Base-by-base conservation (phyloP, 2,113 vertebrate species). In the rat (Rattus norvegicus) region DNA sequence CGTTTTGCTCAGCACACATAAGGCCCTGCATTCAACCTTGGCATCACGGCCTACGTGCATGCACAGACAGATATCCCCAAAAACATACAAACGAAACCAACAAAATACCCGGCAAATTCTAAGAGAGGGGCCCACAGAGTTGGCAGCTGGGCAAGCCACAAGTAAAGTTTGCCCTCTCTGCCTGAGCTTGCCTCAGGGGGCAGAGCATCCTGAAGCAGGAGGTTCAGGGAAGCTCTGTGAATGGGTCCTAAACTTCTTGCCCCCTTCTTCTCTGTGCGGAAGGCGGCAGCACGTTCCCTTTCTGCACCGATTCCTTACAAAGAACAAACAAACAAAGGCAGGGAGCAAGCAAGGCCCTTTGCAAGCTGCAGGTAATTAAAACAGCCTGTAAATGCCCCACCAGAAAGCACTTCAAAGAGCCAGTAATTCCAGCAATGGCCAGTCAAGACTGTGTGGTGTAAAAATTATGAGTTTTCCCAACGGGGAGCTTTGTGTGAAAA, bases 381-480 rank as follows among this genome's bases (percentile, higher is more conserved):
- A 98, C 95, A 97, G 98, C 98, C 98, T 98, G 98, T 99, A 99
- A 99, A 99, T 97, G 98, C 98, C 98, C 98, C 97, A 30, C 97
- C 98, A 98, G 98, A 98, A 98, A 98, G 98, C 98, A 99, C 99
- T 99, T 99, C 98, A 99, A 99, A 99, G 99, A 98, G 97, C 98
- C 52, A 70, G 98, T 95, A 94, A 98, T 98, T 98, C 98, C 98
- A 97, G 98, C 97, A 96, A 97, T 95, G 97, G 96, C 98, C 97
- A 95, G 98, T 97, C 93, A 90, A 97, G 98, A 94, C 98, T 47
- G 94, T 93, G 96, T 96, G 98, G 98, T 98, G 98, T 98, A 98
- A 99, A 98, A 98, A 98, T 98, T 98, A 99, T 97, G 98, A 98
- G 98, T 98, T 98, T 98, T 98, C 98, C 98, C 98, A 94, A 98